Evolutionary conservation across 2,797 vertebrate species (phyloP).

Genomic region (Hydrolagus colliei): DNA sequence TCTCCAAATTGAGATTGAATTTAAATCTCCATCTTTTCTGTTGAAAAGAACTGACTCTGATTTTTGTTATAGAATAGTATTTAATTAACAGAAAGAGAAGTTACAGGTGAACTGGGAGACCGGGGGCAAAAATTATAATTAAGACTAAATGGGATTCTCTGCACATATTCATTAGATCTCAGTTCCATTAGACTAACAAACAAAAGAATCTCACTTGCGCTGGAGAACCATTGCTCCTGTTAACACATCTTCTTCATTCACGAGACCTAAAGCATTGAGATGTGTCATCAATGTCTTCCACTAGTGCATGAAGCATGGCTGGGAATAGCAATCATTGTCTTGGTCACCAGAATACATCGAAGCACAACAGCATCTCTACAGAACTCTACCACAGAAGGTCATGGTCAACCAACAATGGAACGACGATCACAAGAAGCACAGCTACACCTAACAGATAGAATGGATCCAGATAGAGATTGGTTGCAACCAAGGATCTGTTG

Average conservation of each 20-base stretch:
- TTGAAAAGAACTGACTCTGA: too few relatives aligned
- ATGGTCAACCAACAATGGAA: conserved; percentile 26
- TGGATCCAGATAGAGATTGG: conserved; percentile 46
- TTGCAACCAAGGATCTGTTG: conserved; percentile 49
- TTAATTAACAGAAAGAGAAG: neutral
- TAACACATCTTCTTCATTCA: neutral
- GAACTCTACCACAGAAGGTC: conserved; percentile 23
- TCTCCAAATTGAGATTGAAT: too few relatives aligned
- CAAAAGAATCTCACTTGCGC: neutral
- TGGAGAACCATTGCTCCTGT: neutral
- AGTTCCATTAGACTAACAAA: neutral
- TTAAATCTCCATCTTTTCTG: too few relatives aligned
- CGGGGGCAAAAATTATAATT: too few relatives aligned
- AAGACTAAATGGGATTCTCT: too few relatives aligned
- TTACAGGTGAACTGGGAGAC: neutral
- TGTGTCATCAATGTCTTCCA: neutral
- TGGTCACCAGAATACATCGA: neutral
- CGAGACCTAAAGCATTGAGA: neutral
- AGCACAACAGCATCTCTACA: conserved; percentile 2
- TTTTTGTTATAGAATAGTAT: too few relatives aligned
- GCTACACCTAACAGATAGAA: conserved; percentile 42
- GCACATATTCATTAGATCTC: neutral
- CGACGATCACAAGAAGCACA: conserved; percentile 27
- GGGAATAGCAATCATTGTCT: conserved; percentile 40
- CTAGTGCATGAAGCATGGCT: conserved; percentile 53